Evolutionary conservation across 2,888 invertebrate genomes (phyloP), one percentile per base, ranked within the genome.

Genomic region (Mantis religiosa): DNA sequence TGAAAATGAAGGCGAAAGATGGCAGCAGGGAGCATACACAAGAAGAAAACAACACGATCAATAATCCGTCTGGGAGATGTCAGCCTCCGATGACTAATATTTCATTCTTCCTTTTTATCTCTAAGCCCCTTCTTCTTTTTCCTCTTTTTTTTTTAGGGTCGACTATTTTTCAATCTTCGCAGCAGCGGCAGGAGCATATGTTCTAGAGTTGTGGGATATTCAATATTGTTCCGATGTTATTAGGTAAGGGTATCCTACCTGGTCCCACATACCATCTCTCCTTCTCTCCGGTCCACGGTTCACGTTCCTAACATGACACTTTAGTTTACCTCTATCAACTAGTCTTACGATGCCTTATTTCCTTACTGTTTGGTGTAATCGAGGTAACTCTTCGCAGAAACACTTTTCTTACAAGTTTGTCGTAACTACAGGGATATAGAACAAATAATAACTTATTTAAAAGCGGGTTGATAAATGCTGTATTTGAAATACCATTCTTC

Each of bases 1-100:
- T 85, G 89, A 89, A 89, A 89, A 89, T 87, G 89, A 88, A 89
- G 89, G 89, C 89, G 89, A 89, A 89, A 89, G 89, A 89, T 89
- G 85, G 89, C 89, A 88, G 89, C 89, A 85, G 89, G 88, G 87
- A 89, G 89, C 88, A 85, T 41, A 85, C 89, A 85, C 83, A 88
- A 89, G 54, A 85, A 89, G 88, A 89, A 88, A 84, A 89, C 84
- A 84, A 84, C 85, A 88, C 89, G 88, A 88, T 88, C 89, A 88
- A 89, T 89, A 88, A 89, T 85, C 83, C 85, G 85, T 89, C 89
- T 85, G 27, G 25, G 83, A 88, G 89, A 88, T 87, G 89, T 89
- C 89, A 88, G 88, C 82, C 89, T 47, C 86, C 83, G 89, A 89
- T 88, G 88, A 89, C 89, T 88, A 88, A 89, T 89, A 89, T 88